A percentile compares a stretch with the other conserved stretches of the same genome.
Conservation (phyloP, 1,140 invertebrate species). For the Drosophila paulistorum region DNA sequence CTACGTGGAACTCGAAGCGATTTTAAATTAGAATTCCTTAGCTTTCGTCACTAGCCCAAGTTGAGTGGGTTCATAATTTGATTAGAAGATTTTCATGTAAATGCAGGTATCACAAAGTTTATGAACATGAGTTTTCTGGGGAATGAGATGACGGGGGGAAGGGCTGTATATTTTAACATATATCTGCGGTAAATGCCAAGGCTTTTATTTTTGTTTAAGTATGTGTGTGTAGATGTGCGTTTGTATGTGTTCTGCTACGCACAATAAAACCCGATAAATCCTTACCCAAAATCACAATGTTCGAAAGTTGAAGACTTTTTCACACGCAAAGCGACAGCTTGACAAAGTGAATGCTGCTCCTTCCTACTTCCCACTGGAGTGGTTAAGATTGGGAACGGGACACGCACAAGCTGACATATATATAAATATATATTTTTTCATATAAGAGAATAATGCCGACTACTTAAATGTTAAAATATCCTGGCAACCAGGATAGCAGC, state of each 20-base stretch:
- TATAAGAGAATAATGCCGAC: constrained; percentile 45
- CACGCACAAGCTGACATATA: constrained; percentile 31
- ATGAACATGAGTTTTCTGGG: constrained; percentile 36
- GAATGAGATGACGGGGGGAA: no score
- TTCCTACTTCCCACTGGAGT: neutral
- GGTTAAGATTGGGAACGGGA: neutral
- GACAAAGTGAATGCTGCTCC: constrained; percentile 8
- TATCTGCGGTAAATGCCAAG: constrained; percentile 72
- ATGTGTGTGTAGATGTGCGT: constrained; percentile 20
- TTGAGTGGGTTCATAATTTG: constrained; percentile 44
- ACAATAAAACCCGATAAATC: constrained; percentile 79
- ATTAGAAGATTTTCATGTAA: constrained; percentile 48
- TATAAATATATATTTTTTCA: constrained; percentile 13
- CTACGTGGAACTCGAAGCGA: neutral
- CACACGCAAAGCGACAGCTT: constrained; percentile 63
- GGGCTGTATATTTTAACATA: constrained; percentile 66
- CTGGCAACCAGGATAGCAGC: constrained; percentile 28
- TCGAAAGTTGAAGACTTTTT: constrained; percentile 71
- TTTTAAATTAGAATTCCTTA: neutral
- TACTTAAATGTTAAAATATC: constrained; percentile 52
- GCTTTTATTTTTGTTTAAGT: constrained; percentile 5
- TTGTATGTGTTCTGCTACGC: constrained; percentile 56
- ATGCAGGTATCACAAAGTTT: constrained; percentile 61
- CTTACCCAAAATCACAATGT: constrained; percentile 69
- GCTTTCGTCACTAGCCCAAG: neutral